Evolutionary conservation across 2,113 vertebrate genomes (phyloP).

Genomic region (Megalops atlanticus): DNA sequence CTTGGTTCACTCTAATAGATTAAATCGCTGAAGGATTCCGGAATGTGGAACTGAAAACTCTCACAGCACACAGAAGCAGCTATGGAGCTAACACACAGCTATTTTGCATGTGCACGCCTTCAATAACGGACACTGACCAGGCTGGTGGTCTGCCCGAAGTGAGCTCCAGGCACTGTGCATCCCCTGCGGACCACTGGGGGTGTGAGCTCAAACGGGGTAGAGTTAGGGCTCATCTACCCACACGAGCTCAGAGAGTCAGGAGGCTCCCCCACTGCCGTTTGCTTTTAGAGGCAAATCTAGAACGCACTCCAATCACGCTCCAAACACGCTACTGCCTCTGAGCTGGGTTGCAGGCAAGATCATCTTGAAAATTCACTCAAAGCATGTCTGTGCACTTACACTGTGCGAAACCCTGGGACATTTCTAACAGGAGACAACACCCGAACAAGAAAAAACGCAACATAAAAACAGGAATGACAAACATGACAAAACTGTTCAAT

Average conservation of each 20-base stretch:
- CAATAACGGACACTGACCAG: not conserved
- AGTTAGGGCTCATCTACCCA: not conserved
- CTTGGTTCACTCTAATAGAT: not conserved
- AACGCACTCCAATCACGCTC: constrained; percentile 3
- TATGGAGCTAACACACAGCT: too few species aligned
- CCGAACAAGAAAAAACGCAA: not conserved
- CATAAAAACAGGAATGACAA: not conserved
- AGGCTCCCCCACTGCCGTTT: not conserved
- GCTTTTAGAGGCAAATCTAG: constrained; percentile 38
- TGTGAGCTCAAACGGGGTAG: constrained; percentile 7
- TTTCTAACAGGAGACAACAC: not conserved
- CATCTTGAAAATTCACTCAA: constrained; percentile 55
- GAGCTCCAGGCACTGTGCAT: not conserved
- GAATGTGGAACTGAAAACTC: not conserved
- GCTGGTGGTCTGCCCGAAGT: not conserved
- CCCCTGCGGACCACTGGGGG: not conserved
- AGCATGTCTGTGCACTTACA: constrained; percentile 54
- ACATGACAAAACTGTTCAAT: too few species aligned
- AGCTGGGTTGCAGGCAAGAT: constrained; percentile 50
- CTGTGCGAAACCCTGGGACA: not conserved
- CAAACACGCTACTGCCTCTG: constrained; percentile 46
- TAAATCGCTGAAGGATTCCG: not conserved
- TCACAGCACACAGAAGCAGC: not conserved
- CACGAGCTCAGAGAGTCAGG: constrained; percentile 12
- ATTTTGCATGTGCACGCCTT: not conserved